These are phyloP conservation scores for Mesoligia furuncula DNA, from an alignment of 2,888 invertebrate genomes.

Conservation along the genomic window DNA sequence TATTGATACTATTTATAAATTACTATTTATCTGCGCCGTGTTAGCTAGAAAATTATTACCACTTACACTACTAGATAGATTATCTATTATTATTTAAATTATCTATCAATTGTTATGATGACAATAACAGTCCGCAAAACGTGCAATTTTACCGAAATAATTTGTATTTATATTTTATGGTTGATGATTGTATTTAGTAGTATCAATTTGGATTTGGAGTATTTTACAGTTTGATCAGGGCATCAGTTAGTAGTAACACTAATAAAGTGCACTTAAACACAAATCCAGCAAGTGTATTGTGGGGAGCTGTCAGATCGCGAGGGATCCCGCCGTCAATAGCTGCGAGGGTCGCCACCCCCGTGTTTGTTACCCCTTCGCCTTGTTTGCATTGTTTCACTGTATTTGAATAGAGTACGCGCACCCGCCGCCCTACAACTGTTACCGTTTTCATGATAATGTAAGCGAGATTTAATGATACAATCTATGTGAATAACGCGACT, in stretches of 20 bases:
- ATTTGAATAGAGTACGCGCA: conserved; percentile 83
- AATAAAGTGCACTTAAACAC: conserved; percentile 79
- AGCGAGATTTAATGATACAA: conserved; percentile 85
- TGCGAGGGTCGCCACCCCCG: conserved; percentile 81
- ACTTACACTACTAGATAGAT: conserved; percentile 8
- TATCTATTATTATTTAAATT: conserved; percentile 32
- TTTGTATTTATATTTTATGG: conserved; percentile 4
- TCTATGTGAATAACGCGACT: conserved; percentile 71
- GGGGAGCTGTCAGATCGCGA: conserved; percentile 80
- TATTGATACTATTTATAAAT: conserved; percentile 23
- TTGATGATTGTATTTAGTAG: conserved; percentile 11
- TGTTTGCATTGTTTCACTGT: conserved; percentile 87
- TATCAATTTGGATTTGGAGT: conserved; percentile 32
- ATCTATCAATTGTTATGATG: conserved; percentile 23
- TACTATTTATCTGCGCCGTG: conserved; percentile 4
- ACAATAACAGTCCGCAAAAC: neutral
- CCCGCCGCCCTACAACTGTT: conserved; percentile 85
- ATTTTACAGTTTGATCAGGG: conserved; percentile 40
- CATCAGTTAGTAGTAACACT: conserved; percentile 70
- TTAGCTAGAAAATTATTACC: neutral
- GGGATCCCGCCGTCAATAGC: conserved; percentile 79
- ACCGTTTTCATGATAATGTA: conserved; percentile 86
- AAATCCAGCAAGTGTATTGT: conserved; percentile 78
- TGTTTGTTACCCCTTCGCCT: conserved; percentile 85
- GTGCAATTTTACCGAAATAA: conserved; percentile 14